Conservation (phyloP, 2,113 vertebrate species). For the Saccopteryx bilineata region DNA sequence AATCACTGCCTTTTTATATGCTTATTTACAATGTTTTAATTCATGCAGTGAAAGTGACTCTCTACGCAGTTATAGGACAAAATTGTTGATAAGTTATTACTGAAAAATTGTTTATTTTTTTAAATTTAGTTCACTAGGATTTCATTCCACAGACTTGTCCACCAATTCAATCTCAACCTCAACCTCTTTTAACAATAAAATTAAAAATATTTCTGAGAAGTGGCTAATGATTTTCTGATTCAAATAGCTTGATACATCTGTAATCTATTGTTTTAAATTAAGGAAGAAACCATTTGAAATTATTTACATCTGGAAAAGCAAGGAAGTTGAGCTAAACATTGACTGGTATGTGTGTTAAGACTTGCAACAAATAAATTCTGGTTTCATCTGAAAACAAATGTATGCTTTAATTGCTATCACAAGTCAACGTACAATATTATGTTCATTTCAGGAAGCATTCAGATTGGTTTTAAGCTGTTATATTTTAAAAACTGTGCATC, state of each 20-base stretch:
- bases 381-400: neutral
- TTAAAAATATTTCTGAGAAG: conserved; percentile 6
- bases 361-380: neutral
- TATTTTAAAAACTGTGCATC: neutral
- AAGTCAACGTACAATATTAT: neutral
- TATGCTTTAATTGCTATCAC: neutral
- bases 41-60: neutral
- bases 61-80: neutral
- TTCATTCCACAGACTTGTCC: neutral
- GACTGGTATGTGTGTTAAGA: conserved; percentile 29
- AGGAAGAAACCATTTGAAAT: conserved; percentile 43
- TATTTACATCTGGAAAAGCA: neutral
- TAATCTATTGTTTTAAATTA: conserved; percentile 49
- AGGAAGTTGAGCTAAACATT: neutral
- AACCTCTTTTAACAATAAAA: neutral
- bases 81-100: neutral
- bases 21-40: neutral
- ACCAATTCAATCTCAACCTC: neutral
- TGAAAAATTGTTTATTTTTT: neutral
- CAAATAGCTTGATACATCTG: neutral
- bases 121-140: neutral
- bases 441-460: conserved; percentile 30
- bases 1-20: neutral
- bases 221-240: neutral
- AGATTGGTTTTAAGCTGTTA: neutral